A percentile compares a stretch with the other conserved stretches of the same genome.
These are phyloP conservation scores for Candidula unifasciata DNA, from an alignment of 2,888 invertebrate species.

Conservation along the genomic window DNA sequence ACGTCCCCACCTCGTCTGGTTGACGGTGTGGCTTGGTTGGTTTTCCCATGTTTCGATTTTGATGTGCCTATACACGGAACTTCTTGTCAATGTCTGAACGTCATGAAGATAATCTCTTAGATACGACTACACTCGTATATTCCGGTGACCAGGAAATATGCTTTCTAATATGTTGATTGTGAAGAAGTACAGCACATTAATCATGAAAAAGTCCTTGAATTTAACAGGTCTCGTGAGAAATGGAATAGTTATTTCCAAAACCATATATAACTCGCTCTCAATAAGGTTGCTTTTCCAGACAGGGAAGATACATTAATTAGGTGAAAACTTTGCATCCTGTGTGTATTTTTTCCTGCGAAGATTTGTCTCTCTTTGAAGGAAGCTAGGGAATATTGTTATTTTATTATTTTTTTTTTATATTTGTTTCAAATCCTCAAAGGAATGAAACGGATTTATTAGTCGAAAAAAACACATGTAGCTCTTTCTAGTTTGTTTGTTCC, in stretches of 20 bases:
- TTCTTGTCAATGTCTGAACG: background rate
- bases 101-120: background rate
- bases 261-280: background rate
- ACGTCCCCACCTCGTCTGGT: slow-evolving; percentile 38
- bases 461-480: too few species aligned
- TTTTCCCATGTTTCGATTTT: slow-evolving; percentile 20
- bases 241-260: background rate
- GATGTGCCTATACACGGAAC: background rate
- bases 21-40: slow-evolving; percentile 17
- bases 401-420: too few species aligned
- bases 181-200: background rate
- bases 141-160: background rate
- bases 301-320: background rate
- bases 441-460: too few species aligned
- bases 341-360: too few species aligned
- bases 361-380: too few species aligned
- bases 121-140: background rate
- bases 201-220: background rate
- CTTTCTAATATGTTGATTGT: background rate
- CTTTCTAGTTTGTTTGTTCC: too few species aligned
- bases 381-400: too few species aligned
- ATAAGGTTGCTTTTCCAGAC: background rate
- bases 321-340: too few species aligned
- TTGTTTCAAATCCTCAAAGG: too few species aligned
- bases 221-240: background rate